A percentile compares a stretch with the other conserved stretches of the same genome.
Conservation (phyloP, 2,888 invertebrate genomes). For the Temnothorax unifasciatus region DNA sequence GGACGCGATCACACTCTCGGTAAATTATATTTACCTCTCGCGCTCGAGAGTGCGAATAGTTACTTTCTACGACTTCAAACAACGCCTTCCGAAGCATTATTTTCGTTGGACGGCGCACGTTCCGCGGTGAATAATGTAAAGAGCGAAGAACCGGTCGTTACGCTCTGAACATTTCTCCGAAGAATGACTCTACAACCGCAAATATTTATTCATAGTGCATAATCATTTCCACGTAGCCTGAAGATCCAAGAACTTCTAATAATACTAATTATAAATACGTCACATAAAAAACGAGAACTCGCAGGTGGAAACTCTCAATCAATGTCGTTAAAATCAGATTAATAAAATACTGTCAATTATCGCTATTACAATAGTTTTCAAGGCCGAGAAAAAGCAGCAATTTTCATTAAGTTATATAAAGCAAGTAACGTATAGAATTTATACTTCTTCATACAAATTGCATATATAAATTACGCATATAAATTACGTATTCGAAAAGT, state of each 20-base stretch:
- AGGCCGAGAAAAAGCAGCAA: not conserved
- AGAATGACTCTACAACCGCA: conserved; percentile 6
- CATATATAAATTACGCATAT: not conserved
- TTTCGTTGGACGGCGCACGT: not conserved
- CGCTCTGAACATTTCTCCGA: not conserved
- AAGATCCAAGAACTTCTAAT: not conserved
- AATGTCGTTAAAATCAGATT: not conserved
- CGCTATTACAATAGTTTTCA: no score
- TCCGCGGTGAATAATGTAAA: not conserved
- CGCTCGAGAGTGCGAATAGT: conserved; percentile 54
- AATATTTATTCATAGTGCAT: conserved; percentile 7
- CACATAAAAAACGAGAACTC: not conserved
- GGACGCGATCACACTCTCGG: conserved; percentile 60
- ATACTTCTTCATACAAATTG: not conserved
- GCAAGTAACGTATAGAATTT: not conserved
- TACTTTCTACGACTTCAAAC: conserved; percentile 11
- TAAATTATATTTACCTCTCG: conserved; percentile 60
- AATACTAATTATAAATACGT: conserved; percentile 8
- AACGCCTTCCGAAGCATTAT: not conserved
- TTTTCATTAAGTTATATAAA: not conserved
- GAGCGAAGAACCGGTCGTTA: not conserved
- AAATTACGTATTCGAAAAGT: not conserved
- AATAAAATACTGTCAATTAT: not conserved
- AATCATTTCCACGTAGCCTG: conserved; percentile 16
- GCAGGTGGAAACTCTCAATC: not conserved